phyloP scores from a whole-genome alignment of 2,888 invertebrate species.

The Zaprionus obscuricornis region DNA sequence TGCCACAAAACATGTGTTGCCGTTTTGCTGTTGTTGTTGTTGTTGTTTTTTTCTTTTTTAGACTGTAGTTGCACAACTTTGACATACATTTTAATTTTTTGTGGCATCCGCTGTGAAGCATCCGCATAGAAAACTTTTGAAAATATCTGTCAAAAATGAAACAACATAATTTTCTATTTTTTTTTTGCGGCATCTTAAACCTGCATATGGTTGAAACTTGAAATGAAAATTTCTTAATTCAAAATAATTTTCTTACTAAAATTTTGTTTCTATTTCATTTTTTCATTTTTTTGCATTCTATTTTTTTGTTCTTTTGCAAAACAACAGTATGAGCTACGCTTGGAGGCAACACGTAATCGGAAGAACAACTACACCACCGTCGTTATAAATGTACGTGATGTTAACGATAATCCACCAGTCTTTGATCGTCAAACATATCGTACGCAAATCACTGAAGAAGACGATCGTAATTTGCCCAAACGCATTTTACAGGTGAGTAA shows the following conservation, averaged over 20 bases:
- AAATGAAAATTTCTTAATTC: too few relatives aligned
- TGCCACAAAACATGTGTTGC: constrained; percentile 56
- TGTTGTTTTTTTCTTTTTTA: background rate
- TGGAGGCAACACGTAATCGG: constrained; percentile 97
- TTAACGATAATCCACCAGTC: constrained; percentile 93
- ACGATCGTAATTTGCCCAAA: constrained; percentile 96
- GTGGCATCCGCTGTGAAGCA: constrained; percentile 8
- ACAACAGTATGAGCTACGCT: constrained; percentile 96
- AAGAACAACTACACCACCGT: constrained; percentile 98
- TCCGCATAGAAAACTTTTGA: constrained; percentile 10
- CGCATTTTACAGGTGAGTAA: constrained; percentile 92
- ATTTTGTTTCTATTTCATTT: constrained; percentile 16
- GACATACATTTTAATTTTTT: constrained; percentile 20
- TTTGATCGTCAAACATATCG: constrained; percentile 97
- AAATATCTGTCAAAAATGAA: background rate
- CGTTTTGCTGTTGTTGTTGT: constrained; percentile 9
- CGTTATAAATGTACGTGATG: constrained; percentile 97
- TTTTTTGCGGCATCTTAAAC: background rate
- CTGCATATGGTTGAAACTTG: too few relatives aligned
- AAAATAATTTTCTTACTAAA: background rate
- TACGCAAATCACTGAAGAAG: constrained; percentile 97
- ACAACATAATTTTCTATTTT: background rate
- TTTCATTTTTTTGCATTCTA: constrained; percentile 55
- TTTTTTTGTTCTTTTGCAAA: constrained; percentile 56
- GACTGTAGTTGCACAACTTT: constrained; percentile 29